Evolutionary conservation across 2,888 invertebrate species (phyloP).

Genomic region (Ichneumoninae sp.): DNA sequence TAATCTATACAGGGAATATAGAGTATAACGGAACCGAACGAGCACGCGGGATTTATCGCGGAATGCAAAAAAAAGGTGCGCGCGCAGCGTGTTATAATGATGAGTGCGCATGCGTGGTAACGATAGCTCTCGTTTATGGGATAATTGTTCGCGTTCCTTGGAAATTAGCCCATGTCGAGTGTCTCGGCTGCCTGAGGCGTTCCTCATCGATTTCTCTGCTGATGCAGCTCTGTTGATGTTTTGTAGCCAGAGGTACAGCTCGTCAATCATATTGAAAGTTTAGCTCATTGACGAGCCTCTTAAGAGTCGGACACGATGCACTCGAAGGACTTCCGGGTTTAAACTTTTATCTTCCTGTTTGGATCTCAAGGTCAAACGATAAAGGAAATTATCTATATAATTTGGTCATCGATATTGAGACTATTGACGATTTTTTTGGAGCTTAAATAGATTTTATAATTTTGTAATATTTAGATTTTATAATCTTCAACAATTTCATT

Average conservation of each 20-base stretch:
- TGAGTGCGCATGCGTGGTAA: slow-evolving; percentile 56
- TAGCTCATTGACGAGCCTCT: slow-evolving; percentile 35
- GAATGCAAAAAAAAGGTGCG: slow-evolving; percentile 28
- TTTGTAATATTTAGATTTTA: too few relatives aligned
- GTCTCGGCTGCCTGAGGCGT: slow-evolving; percentile 27
- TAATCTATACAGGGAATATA: not conserved
- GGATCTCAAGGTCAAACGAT: too few relatives aligned
- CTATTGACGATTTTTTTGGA: not conserved
- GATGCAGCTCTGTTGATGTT: not conserved
- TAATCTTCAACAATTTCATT: too few relatives aligned
- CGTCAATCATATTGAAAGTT: slow-evolving; percentile 64
- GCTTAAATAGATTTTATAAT: too few relatives aligned
- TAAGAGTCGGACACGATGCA: slow-evolving; percentile 19
- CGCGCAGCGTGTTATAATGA: slow-evolving; percentile 42
- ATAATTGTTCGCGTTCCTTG: slow-evolving; percentile 72
- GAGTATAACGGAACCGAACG: slow-evolving; percentile 25
- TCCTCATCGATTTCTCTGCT: slow-evolving; percentile 33
- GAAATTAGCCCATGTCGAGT: slow-evolving; percentile 59
- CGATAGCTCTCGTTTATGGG: slow-evolving; percentile 73
- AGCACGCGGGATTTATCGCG: not conserved
- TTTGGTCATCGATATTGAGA: too few relatives aligned
- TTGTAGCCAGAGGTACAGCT: slow-evolving; percentile 25
- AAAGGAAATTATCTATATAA: too few relatives aligned
- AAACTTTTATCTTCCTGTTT: too few relatives aligned
- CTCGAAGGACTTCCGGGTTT: not conserved